Evolutionary conservation across 2,113 vertebrate species (phyloP), one percentile per base, ranked within the genome.

Genomic region (Silurus asotus): DNA sequence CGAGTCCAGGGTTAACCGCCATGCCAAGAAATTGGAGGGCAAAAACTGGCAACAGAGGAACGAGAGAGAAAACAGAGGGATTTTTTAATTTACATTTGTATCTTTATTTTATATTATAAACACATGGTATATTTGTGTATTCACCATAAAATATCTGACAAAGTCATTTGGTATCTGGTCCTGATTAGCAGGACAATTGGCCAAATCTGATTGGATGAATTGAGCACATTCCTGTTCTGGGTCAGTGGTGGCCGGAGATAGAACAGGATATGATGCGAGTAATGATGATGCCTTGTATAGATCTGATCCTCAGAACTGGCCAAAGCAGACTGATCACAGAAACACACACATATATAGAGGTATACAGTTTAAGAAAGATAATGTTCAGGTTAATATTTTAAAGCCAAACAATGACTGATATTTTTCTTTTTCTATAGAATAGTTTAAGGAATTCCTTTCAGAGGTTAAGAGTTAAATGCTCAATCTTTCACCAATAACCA

Each of bases 261-360:
- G 49, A 9, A 78, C 81, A 84, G 72, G 72, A 86, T 64, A 59
- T 59, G 14, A 61, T 80, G 75, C 5, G 28, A n/a, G 25, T 88
- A 88, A 88, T 86, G 80, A 86, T 88, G 84, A 74, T 88, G 48
- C 51, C 79, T 76, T 56, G 14, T 8, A 61, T 25, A 49, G 62
- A 81, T 74, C 56, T 75, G 61, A 77, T 83, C 74, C 67, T 78
- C 10, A 49, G 23, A 23, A 61, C 81, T 84, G 61, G 61, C 55
- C 3, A 14, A 56, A 1, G 9, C 75, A 28, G 49, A 48, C 59
- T 48, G 37, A 62, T 51, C 48, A 72, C 28, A 74, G 53, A 9
- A 28, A 77, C 59, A 56, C 82, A 81, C 67, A 70, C n/a, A 64
- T 20, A 10, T 37, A 37, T 2, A 13, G 19, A 49, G 9, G 48